Base-by-base conservation (phyloP, 1,140 invertebrate genomes). In the Drosophila repletoides region DNA sequence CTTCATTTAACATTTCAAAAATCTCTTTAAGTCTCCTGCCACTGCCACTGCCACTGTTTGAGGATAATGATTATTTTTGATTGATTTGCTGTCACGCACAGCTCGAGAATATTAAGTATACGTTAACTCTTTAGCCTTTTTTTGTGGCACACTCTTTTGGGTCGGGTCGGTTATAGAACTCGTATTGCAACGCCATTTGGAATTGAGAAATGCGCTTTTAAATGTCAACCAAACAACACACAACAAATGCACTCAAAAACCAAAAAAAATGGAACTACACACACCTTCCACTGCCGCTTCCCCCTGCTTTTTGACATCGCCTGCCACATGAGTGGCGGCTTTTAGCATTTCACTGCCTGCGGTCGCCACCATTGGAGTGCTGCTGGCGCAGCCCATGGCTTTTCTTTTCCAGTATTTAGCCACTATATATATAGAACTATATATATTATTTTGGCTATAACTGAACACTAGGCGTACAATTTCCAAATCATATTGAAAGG, bases 261-360 rank as follows among this genome's bases (percentile, higher is more conserved):
- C n/a, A n/a, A n/a, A n/a, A n/a, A n/a, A n/a, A n/a, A n/a, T n/a
- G n/a, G n/a, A n/a, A n/a, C n/a, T n/a, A 17, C 40, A 58, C 72
- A 52, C 76, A 89, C 88, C 88, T 89, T 77, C 65, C 9, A 89
- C 75, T 3, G 69, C 88, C 34, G 68, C 72, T 69, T 88, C 88
- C 40, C 86, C 88, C 41, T 80, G 74, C 65, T 90, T 63, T 24
- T 84, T 75, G 51, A 79, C 86, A 56, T 88, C 79, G 36, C 51
- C 63, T 28, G 76, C 79, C 55, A 64, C 79, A 88, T 89, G 88
- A 70, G 79, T 81, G 60, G 88, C 86, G 36, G 88, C 76, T 70
- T 89, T 89, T 53, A 89, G 68, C 72, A 89, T 88, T 76, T 88
- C 88, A 73, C 80, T 89, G 60, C 88, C 88, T 33, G 86, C 88